Base-by-base conservation (phyloP, 2,888 invertebrate genomes). In the Ophioninae sp. region DNA sequence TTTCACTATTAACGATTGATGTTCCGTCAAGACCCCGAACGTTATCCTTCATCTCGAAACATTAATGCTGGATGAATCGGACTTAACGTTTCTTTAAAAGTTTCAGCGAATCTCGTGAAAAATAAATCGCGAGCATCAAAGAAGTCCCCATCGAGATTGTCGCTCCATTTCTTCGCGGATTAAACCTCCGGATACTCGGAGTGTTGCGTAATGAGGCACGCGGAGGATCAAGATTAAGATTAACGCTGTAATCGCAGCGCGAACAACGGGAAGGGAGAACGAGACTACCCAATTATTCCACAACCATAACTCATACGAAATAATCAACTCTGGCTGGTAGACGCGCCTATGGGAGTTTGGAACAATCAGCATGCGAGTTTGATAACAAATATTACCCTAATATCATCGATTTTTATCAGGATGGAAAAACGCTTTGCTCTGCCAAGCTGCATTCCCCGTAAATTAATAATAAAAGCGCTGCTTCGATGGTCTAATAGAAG, bases 261-360 rank as follows among this genome's bases (percentile, higher is more conserved):
- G 61, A 73, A 73, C 61, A 37, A 51, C 41, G 64, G 8, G n/a
- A 37, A 17, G 7, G 23, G 20, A 59, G 44, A 30, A 41, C 39
- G 63, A 73, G 72, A 30, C 44, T 71, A 5, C 56, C 75, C 79
- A 84, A 84, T 84, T 84, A 81, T 79, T 81, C 75, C 67, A 64
- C 23, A 67, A 75, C 72, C 63, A 81, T 84, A 81, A 84, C 72
- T 84, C 84, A 84, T 61, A 72, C 13, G 61, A 37, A 79, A 84
- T 81, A 81, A 84, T 84, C 81, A 75, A 71, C 72, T 71, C 59
- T 22, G 13, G 37, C 58, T 69, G 23, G 51, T 59, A 20, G 44
- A 9, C 30, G 17, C n/a, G 17, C 37, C 56, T 22, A 10, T 65
- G 72, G 39, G 56, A 13, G 22, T 75, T 13, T 51, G 37, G 20